Evolutionary conservation across 2,888 invertebrate genomes (phyloP), one percentile per base, ranked within the genome.

Genomic region (Sturmia bella): DNA sequence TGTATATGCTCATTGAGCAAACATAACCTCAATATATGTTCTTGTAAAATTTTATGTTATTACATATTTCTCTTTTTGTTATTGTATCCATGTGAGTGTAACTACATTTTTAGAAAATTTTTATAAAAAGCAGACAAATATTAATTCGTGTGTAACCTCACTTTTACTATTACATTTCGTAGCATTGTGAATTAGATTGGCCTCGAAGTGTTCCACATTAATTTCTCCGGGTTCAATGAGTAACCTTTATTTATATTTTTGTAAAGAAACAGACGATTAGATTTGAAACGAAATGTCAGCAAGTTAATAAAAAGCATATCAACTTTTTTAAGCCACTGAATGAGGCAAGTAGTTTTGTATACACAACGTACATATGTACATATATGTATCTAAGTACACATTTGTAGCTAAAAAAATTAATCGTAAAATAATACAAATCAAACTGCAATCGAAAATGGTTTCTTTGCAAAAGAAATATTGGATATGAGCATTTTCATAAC

Each of bases 241-340:
- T 4, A 7, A 32, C 3, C 12, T 37, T 59, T 24, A 11, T 50
- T 66, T 75, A 3, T 17, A 52, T 56, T 69, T 56, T 54, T 56
- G 66, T 82, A 70, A 82, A 75, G 78, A 82, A 82, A 66, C 78
- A 21, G 19, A 63, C 12, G 24, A 64, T 48, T 56, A 76, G 59
- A 56, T 69, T 73, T 52, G 45, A 43, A 54, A 21, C 12, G 59
- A 48, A 70, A 77, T 56, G 76, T 43, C 32, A 66, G 15, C 72
- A 76, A 68, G 56, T 39, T 43, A 64, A 70, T 11, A 75, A n/a
- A n/a, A n/a, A 75, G 69, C 82, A 82, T 82, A 78, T 82, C 82
- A 82, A 82, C 52, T 68, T 45, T 68, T 56, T 43, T 27, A 72
- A 75, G 50, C 56, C 69, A 32, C 32, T 45, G 13, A 19, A 68